Conservation (phyloP, 2,888 invertebrate species). For the Diadromus collaris region DNA sequence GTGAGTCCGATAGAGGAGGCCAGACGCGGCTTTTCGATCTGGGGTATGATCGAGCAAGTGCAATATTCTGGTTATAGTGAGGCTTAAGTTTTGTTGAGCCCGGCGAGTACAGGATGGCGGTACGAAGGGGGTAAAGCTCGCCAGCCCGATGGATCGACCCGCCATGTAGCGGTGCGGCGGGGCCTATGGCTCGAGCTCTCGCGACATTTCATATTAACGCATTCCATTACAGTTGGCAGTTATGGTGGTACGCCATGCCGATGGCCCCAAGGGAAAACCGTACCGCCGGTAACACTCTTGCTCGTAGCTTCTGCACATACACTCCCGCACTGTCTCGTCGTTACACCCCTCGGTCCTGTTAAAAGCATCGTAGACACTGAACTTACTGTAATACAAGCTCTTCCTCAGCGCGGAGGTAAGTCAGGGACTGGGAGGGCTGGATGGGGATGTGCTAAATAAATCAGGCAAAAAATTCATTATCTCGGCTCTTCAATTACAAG, state of each 20-base stretch:
- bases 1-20: background rate
- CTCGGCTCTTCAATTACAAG: conserved; percentile 29
- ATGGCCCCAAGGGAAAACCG: conserved; percentile 71
- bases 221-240: conserved; percentile 76
- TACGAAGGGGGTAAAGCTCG: conserved; percentile 34
- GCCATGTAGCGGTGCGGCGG: conserved; percentile 4
- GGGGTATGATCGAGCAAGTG: background rate
- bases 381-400: conserved; percentile 47
- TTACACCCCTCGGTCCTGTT: conserved; percentile 55
- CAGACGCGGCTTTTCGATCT: background rate
- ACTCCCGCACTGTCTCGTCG: conserved; percentile 33
- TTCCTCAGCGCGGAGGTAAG: background rate
- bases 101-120: background rate
- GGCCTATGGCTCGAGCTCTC: conserved; percentile 26
- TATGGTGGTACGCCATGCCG: conserved; percentile 70
- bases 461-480: conserved; percentile 51
- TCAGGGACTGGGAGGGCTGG: background rate
- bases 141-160: conserved; percentile 36
- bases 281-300: conserved; percentile 21
- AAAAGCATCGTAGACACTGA: conserved; percentile 59
- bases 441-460: conserved; percentile 38
- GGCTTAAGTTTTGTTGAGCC: conserved; percentile 23
- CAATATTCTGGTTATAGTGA: conserved; percentile 6
- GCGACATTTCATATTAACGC: conserved; percentile 75
- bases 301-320: conserved; percentile 29